Percentiles rank a stretch among this genome's conserved stretches.
Conservation (phyloP, 1,140 invertebrate genomes). For the Drosophila arawakana region DNA sequence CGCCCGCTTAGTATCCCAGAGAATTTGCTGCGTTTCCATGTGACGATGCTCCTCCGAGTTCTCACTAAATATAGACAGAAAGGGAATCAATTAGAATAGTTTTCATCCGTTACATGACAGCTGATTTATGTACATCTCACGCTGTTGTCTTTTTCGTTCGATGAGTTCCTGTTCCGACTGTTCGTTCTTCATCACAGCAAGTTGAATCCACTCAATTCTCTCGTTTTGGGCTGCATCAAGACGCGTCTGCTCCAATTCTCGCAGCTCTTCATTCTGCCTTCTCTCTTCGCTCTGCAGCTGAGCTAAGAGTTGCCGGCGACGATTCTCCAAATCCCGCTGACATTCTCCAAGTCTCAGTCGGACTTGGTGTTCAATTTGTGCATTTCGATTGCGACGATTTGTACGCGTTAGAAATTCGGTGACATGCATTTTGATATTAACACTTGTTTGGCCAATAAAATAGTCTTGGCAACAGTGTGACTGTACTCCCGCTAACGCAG, state of each 20-base stretch:
- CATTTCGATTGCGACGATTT: constrained; percentile 58
- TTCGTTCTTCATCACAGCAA: constrained; percentile 49
- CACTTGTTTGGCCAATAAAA: constrained; percentile 23
- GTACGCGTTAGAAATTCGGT: constrained; percentile 61
- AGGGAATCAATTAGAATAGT: not conserved
- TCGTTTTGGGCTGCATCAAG: constrained; percentile 39
- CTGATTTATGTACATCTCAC: constrained; percentile 60
- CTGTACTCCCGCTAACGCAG: too few relatives aligned
- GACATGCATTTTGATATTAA: constrained; percentile 28
- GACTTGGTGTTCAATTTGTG: constrained; percentile 57
- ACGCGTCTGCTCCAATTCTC: constrained; percentile 23
- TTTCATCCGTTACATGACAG: fast-evolving
- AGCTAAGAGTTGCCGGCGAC: constrained; percentile 40
- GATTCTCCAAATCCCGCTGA: constrained; percentile 45
- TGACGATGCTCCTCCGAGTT: constrained; percentile 66
- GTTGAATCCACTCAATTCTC: constrained; percentile 65
- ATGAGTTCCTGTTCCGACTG: constrained; percentile 52
- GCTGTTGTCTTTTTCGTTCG: constrained; percentile 57
- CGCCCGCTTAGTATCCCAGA: constrained; percentile 59
- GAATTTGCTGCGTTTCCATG: constrained; percentile 56
- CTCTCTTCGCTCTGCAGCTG: constrained; percentile 49
- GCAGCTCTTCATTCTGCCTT: constrained; percentile 47
- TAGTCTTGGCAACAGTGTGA: constrained; percentile 14
- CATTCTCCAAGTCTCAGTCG: constrained; percentile 48
- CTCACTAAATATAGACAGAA: constrained; percentile 43